Conservation (phyloP, 2,888 invertebrate genomes). For the Drosophila ustulata region DNA sequence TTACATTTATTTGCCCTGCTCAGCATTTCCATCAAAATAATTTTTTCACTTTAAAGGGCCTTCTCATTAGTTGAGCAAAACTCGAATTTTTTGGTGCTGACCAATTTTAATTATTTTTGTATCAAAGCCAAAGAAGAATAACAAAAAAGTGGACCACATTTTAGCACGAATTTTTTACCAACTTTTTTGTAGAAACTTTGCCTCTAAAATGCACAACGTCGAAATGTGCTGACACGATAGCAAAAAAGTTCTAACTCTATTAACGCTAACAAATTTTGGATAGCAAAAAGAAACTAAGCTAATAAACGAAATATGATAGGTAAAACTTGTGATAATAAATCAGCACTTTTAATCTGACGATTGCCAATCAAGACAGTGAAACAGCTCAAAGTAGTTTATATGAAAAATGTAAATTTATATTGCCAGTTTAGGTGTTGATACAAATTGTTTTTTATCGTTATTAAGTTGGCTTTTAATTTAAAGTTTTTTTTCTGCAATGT, state of each 20-base stretch:
- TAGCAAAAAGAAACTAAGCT: background rate
- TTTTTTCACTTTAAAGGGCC: background rate
- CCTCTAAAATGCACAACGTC: background rate
- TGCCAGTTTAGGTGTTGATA: background rate
- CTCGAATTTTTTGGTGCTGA: background rate
- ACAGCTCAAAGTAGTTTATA: background rate
- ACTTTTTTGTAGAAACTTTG: slow-evolving; percentile 1
- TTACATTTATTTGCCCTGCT: too few relatives aligned
- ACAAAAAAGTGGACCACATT: background rate
- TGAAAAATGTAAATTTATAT: background rate
- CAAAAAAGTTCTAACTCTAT: background rate
- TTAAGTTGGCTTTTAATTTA: slow-evolving; percentile 26
- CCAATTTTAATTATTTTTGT: background rate
- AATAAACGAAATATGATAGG: background rate
- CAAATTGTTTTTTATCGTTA: background rate
- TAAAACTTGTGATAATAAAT: background rate
- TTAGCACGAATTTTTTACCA: background rate
- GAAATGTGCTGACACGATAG: background rate
- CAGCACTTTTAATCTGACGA: background rate
- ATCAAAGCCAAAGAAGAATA: background rate
- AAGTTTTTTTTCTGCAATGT: slow-evolving; percentile 21
- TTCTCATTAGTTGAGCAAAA: background rate
- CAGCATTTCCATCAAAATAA: background rate
- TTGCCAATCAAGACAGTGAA: slow-evolving; percentile 5
- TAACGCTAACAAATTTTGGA: background rate